Evolutionary conservation across 2,888 invertebrate genomes (phyloP), one percentile per base, ranked within the genome.

Genomic region (Drosophila bunnanda): DNA sequence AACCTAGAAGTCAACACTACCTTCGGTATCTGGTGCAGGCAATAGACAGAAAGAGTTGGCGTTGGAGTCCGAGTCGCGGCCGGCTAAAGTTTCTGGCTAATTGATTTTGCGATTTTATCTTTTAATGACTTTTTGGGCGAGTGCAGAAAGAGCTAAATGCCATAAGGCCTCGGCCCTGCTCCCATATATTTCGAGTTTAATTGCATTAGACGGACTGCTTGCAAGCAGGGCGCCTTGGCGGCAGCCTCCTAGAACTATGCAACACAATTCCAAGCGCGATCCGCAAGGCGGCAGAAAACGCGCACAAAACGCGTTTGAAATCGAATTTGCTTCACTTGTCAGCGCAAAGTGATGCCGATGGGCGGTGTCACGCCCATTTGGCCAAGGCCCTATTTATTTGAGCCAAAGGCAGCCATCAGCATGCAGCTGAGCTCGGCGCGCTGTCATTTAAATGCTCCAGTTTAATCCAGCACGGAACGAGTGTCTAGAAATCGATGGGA

Each of bases 21-120:
- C 2, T 43, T 36, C n/a, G 41, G 20, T 25, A 17, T 12, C 36
- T 69, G 68, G 52, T 38, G 38, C 25, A 39, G 50, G 32, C 57
- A 66, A 28, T 44, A 52, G 38, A 68, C 30, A 39, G 44, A 52
- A 50, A 52, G 44, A 46, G 52, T 28, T 65, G 32, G 38, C 34
- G 48, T 32, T 39, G 43, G 50, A 38, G 44, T 39, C 58, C 43
- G 41, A 34, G 48, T 30, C 48, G 60, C 43, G 58, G 65, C 62
- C 76, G 78, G 78, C 83, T 77, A 78, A 86, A 85, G 78, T 89
- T 88, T 89, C 83, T 86, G 79, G 88, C 89, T 88, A 88, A 88
- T 88, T 88, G 88, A 88, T 89, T 89, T 89, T 89, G 80, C 68
- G 88, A 89, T 88, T 88, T 88, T 89, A 88, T 88, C 89, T 86